A percentile compares a stretch with the other conserved stretches of the same genome.
Evolutionary conservation across 2,113 vertebrate species (phyloP).

Genomic region (Peromyscus californicus): DNA sequence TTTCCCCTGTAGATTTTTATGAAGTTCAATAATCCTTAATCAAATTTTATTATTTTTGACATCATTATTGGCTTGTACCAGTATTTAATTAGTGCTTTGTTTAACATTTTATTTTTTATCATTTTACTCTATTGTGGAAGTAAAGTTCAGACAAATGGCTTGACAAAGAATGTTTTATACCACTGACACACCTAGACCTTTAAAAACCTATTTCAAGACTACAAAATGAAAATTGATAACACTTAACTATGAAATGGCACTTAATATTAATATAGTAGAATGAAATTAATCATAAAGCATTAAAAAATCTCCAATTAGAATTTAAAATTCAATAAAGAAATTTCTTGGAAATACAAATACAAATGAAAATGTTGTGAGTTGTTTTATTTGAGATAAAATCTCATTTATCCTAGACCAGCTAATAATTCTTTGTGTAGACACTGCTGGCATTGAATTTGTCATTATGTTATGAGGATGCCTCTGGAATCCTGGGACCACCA

Average conservation of each 20-base stretch:
- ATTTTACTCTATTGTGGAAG: neutral
- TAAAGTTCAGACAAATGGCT: neutral
- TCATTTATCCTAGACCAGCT: neutral
- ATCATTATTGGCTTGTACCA: neutral
- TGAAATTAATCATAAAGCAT: neutral
- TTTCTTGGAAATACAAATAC: neutral
- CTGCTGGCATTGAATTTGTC: neutral
- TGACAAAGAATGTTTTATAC: neutral
- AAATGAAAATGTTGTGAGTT: neutral
- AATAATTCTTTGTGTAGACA: neutral
- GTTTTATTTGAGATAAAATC: neutral
- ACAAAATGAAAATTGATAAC: neutral
- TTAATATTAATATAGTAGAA: neutral
- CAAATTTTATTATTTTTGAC: neutral
- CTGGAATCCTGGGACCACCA: neutral
- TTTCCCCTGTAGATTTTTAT: neutral
- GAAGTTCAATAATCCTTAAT: neutral
- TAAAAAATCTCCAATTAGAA: neutral
- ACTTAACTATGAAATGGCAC: neutral
- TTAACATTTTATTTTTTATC: neutral
- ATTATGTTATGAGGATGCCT: neutral
- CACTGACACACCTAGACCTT: neutral
- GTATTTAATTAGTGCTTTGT: slow-evolving; percentile 18
- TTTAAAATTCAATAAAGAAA: neutral
- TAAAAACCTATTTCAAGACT: neutral